Evolutionary conservation across 2,113 vertebrate genomes (phyloP).

Genomic region (Mesembrinibis cayennensis): DNA sequence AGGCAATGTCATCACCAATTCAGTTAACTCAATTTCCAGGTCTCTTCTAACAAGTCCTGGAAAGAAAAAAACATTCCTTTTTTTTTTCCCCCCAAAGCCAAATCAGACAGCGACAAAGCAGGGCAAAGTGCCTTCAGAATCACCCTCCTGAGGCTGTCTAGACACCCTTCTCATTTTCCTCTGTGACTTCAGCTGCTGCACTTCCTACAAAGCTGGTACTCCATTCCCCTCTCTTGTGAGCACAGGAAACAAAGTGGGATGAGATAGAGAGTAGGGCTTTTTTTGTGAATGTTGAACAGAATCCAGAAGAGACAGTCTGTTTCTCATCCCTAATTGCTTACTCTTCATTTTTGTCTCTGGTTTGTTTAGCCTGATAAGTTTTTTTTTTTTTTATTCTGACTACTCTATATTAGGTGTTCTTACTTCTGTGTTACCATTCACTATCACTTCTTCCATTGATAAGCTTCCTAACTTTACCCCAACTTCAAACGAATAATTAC

Average conservation of each 20-base stretch:
- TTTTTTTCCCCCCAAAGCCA: neutral
- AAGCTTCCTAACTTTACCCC: neutral
- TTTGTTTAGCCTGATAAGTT: neutral
- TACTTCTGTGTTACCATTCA: neutral
- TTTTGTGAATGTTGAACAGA: neutral
- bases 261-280: neutral
- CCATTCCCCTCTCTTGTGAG: neutral
- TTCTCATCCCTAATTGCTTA: neutral
- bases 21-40: neutral
- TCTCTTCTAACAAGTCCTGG: neutral
- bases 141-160: neutral
- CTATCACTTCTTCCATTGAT: neutral
- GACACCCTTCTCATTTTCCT: neutral
- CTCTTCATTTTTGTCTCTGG: neutral
- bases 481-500: neutral
- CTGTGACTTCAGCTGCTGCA: neutral
- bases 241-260: neutral
- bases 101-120: neutral
- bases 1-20: neutral
- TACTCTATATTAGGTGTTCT: neutral
- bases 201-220: neutral
- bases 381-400: neutral
- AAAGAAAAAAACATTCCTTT: rapidly evolving
- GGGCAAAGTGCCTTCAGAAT: neutral
- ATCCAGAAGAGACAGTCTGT: neutral